Conservation (phyloP, 2,113 vertebrate species). For the Symphodus melops region DNA sequence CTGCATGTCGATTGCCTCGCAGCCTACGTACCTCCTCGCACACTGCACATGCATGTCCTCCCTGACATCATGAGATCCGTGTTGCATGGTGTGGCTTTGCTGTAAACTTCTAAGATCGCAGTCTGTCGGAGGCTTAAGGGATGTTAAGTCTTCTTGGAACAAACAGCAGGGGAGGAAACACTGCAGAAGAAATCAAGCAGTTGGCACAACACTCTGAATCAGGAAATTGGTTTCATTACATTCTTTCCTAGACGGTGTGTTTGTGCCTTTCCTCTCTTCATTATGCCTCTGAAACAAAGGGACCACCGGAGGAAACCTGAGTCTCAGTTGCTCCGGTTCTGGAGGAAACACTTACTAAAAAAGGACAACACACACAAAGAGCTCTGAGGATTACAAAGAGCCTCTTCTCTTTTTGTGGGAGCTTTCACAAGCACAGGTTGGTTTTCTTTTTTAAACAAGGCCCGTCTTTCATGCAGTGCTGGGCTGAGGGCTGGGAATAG, state of each 20-base stretch:
- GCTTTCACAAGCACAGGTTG: constrained; percentile 53
- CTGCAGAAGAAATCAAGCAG: constrained; percentile 39
- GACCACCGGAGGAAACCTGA: constrained; percentile 55
- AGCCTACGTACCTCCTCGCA: too few relatives aligned
- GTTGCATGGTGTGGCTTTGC: too few relatives aligned
- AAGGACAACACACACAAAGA: constrained; percentile 42
- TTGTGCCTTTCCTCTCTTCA: constrained; percentile 60
- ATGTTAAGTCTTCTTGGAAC: constrained; percentile 8
- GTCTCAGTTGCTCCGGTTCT: constrained; percentile 28
- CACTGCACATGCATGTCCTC: too few relatives aligned
- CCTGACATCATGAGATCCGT: too few relatives aligned
- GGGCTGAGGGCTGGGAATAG: constrained; percentile 54
- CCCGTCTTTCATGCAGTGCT: constrained; percentile 54
- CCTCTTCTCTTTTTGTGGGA: constrained; percentile 67
- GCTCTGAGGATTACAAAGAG: constrained; percentile 63
- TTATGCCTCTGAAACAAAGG: constrained; percentile 64
- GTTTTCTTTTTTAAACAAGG: constrained; percentile 56
- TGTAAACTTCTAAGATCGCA: too few relatives aligned
- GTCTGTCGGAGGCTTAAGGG: background rate
- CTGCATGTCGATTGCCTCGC: too few relatives aligned
- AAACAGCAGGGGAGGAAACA: constrained; percentile 20
- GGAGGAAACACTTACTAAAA: constrained; percentile 68
- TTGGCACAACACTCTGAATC: constrained; percentile 29
- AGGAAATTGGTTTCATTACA: constrained; percentile 64
- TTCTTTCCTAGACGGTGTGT: constrained; percentile 40